Percentiles rank a stretch among this genome's conserved stretches.
phyloP scores from a whole-genome alignment of 2,113 vertebrate genomes.

The Monopterus albus region DNA sequence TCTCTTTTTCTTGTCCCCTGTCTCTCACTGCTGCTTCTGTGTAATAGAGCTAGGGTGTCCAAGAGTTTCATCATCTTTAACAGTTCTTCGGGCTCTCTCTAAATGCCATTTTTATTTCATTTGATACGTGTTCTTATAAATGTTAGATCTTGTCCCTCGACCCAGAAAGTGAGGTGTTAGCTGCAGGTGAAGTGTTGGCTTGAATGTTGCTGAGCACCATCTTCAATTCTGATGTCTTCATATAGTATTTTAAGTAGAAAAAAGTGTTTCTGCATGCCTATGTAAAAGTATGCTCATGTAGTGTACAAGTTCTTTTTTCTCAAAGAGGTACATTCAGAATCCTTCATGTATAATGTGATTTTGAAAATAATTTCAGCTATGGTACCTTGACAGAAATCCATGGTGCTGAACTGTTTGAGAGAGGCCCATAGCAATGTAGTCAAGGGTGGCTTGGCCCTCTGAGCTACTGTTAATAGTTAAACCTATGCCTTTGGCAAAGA shows the following conservation, averaged over 20 bases:
- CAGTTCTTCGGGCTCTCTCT: constrained; percentile 32
- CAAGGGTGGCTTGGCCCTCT: constrained; percentile 67
- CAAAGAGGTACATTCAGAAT: constrained; percentile 19
- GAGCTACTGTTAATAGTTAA: constrained; percentile 66
- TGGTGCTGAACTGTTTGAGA: constrained; percentile 66
- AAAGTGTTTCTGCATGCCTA: too few relatives aligned
- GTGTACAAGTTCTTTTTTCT: background rate
- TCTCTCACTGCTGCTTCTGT: background rate
- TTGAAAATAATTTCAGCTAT: constrained; percentile 54
- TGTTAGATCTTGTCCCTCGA: constrained; percentile 56
- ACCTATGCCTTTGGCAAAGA: constrained; percentile 59
- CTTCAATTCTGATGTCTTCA: constrained; percentile 50
- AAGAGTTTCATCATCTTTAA: constrained; percentile 60
- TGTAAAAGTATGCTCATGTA: background rate
- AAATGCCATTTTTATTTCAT: constrained; percentile 58
- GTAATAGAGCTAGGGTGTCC: constrained; percentile 33
- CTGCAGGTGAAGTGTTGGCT: constrained; percentile 45
- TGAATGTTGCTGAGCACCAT: constrained; percentile 28
- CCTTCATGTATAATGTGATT: constrained; percentile 55
- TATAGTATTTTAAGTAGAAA: constrained; percentile 26
- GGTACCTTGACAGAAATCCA: constrained; percentile 54
- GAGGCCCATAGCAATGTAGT: constrained; percentile 67
- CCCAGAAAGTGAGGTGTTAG: constrained; percentile 42
- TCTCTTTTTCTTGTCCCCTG: constrained; percentile 8
- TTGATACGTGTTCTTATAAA: constrained; percentile 63